These are phyloP conservation scores for Stegodyphus dumicola DNA, from an alignment of 1,140 invertebrate genomes.

Conservation along the genomic window DNA sequence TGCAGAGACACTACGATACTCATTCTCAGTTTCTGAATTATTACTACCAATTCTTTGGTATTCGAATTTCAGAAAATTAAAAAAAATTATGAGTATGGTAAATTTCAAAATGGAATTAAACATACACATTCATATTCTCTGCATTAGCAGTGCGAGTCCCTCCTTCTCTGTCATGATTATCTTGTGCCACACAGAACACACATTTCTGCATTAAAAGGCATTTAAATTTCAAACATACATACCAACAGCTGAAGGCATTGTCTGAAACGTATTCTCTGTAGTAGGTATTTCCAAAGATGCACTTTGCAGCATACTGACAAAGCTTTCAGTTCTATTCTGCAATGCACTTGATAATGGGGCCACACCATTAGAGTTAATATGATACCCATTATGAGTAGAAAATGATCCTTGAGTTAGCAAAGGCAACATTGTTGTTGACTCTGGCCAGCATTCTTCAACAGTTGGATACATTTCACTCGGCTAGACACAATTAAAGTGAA, in stretches of 20 bases:
- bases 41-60: too few relatives aligned
- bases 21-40: too few relatives aligned
- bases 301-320: slow-evolving; percentile 23
- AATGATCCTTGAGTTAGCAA: slow-evolving; percentile 1
- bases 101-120: too few relatives aligned
- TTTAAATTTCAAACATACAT: not conserved
- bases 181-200: too few relatives aligned
- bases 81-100: too few relatives aligned
- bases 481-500: slow-evolving; percentile 3
- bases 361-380: not conserved
- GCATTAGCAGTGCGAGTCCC: too few relatives aligned
- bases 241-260: slow-evolving; percentile 30
- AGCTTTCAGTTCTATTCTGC: not conserved
- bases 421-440: slow-evolving; percentile 32
- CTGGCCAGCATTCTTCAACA: slow-evolving; percentile 44
- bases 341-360: not conserved
- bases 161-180: too few relatives aligned
- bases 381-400: slow-evolving; percentile 7
- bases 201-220: too few relatives aligned
- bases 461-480: slow-evolving; percentile 40
- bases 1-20: too few relatives aligned
- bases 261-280: slow-evolving; percentile 20
- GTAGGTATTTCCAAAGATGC: slow-evolving; percentile 11
- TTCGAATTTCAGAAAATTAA: too few relatives aligned
- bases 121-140: too few relatives aligned